A percentile compares a stretch with the other conserved stretches of the same genome.
These are phyloP conservation scores for Myrmecophaga tridactyla DNA, from an alignment of 2,113 vertebrate species.

Conservation along the genomic window DNA sequence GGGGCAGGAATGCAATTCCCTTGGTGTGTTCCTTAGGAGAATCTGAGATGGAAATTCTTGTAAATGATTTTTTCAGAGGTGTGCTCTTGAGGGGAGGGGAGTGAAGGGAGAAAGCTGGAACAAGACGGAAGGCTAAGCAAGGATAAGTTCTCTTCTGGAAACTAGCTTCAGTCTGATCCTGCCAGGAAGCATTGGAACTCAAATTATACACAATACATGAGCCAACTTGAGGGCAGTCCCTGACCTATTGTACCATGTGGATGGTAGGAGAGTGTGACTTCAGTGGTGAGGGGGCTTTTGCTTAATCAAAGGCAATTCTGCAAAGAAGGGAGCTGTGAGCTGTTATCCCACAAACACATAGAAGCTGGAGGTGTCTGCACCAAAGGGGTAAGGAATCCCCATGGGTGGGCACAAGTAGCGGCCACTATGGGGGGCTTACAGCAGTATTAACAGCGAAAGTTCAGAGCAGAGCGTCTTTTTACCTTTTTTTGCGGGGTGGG, in stretches of 20 bases:
- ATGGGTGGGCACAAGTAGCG: too few species aligned
- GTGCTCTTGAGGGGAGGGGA: background rate
- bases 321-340: background rate
- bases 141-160: background rate
- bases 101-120: background rate
- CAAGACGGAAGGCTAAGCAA: background rate
- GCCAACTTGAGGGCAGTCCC: background rate
- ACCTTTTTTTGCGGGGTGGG: too few species aligned
- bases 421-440: rapidly evolving
- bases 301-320: background rate
- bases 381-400: background rate
- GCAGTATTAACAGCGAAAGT: background rate
- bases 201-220: background rate
- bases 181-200: background rate
- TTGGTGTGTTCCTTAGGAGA: background rate
- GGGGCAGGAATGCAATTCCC: rapidly evolving
- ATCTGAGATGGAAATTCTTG: background rate
- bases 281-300: background rate
- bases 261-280: rapidly evolving
- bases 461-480: background rate
- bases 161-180: background rate
- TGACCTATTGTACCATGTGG: background rate
- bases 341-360: too few species aligned
- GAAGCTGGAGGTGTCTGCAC: background rate
- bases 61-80: background rate